A percentile compares a stretch with the other conserved stretches of the same genome.
Evolutionary conservation across 2,797 vertebrate species (phyloP).

Genomic region (Notolabrus celidotus): DNA sequence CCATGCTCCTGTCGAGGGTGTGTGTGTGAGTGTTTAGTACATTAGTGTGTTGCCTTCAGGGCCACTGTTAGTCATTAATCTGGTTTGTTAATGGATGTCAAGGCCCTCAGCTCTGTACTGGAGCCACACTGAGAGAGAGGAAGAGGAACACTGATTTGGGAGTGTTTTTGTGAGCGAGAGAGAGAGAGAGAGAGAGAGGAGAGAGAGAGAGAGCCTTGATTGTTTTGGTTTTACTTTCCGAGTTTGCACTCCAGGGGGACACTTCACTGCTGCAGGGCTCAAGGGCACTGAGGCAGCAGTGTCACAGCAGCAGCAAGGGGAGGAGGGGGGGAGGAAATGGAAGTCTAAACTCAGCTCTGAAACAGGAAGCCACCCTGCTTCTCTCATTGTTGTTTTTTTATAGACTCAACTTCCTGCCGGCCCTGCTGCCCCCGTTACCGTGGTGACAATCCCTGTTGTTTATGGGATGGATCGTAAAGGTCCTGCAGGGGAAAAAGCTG

Average conservation of each 20-base stretch:
- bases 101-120: constrained; percentile 33
- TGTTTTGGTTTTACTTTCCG: neutral
- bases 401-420: constrained; percentile 80
- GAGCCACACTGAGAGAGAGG: constrained; percentile 10
- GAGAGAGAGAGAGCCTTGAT: neutral
- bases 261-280: constrained; percentile 30
- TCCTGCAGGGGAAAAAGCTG: constrained; percentile 16
- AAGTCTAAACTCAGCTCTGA: constrained; percentile 82
- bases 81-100: constrained; percentile 59
- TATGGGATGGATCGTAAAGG: constrained; percentile 70
- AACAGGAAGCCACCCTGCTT: constrained; percentile 85
- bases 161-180: neutral
- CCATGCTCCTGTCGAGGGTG: constrained; percentile 54
- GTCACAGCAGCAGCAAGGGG: constrained; percentile 50
- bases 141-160: constrained; percentile 27
- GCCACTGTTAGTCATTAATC: constrained; percentile 71
- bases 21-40: constrained; percentile 50
- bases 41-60: constrained; percentile 59
- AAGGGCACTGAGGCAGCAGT: constrained; percentile 66
- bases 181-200: neutral
- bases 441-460: constrained; percentile 69
- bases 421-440: constrained; percentile 65
- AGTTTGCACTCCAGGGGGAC: neutral
- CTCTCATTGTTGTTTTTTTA: constrained; percentile 85
- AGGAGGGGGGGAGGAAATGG: constrained; percentile 73